Evolutionary conservation across 2,113 vertebrate genomes (phyloP).

Genomic region (Takifugu bimaculatus): DNA sequence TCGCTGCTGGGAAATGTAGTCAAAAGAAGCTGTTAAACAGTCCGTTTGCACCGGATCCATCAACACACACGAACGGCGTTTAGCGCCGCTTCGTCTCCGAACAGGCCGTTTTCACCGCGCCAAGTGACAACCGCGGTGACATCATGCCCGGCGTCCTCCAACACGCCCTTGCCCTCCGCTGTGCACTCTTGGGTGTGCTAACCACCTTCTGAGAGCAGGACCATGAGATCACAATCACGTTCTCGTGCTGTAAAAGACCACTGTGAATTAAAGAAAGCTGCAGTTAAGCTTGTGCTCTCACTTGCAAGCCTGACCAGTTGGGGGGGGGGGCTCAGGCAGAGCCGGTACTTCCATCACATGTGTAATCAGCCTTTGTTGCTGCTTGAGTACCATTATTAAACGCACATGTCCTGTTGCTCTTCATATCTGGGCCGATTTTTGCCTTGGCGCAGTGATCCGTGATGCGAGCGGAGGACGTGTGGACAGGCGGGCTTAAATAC

Average conservation of each 20-base stretch:
- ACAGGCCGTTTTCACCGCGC: constrained; percentile 16
- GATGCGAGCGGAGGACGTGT: neutral
- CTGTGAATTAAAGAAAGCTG: constrained; percentile 43
- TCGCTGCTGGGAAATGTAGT: constrained; percentile 49
- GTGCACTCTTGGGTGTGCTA: constrained; percentile 50
- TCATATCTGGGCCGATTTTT: constrained; percentile 27
- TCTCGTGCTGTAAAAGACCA: constrained; percentile 40
- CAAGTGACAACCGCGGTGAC: constrained; percentile 59
- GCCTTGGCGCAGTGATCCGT: constrained; percentile 33
- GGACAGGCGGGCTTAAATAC: constrained; percentile 17
- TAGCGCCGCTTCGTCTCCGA: constrained; percentile 45
- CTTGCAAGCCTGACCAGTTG: constrained; percentile 13
- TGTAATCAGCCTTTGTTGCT: too few species aligned
- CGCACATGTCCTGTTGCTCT: constrained; percentile 12
- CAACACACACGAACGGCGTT: constrained; percentile 45
- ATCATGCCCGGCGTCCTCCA: constrained; percentile 56
- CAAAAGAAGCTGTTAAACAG: constrained; percentile 47
- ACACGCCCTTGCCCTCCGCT: constrained; percentile 41
- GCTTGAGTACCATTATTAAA: constrained; percentile 28
- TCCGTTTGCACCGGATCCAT: constrained; percentile 38
- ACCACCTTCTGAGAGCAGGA: constrained; percentile 42
- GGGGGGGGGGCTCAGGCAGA: too few species aligned
- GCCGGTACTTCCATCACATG: too few species aligned
- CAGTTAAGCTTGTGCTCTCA: constrained; percentile 31
- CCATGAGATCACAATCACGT: constrained; percentile 51